Evolutionary conservation across 2,797 vertebrate genomes (phyloP).

Genomic region (Apodemus agrarius): DNA sequence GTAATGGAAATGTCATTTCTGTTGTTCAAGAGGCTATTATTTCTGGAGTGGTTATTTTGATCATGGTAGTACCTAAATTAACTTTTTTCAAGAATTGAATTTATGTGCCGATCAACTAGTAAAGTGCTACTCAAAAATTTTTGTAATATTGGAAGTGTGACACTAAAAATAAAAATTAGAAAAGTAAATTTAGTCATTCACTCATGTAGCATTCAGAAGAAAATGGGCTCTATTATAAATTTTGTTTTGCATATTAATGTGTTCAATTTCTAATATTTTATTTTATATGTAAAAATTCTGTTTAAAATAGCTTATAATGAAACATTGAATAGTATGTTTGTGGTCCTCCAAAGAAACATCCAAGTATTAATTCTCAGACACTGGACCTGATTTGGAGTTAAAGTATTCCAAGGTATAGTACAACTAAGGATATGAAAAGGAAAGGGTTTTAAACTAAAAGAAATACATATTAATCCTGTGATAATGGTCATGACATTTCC

Average conservation of each 20-base stretch:
- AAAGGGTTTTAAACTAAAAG: background rate
- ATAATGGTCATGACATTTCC: background rate
- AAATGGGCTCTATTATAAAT: background rate
- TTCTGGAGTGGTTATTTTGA: constrained; percentile 25
- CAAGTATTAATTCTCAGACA: background rate
- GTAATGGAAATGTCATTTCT: background rate
- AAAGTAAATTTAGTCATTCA: constrained; percentile 38
- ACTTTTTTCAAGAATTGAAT: constrained; percentile 9
- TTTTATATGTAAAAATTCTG: background rate
- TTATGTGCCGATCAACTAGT: background rate
- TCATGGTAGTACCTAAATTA: background rate
- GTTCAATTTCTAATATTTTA: background rate
- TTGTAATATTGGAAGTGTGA: background rate
- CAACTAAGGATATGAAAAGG: background rate
- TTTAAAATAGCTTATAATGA: constrained; percentile 47
- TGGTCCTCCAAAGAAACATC: background rate
- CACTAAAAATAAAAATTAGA: background rate
- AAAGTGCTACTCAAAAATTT: constrained; percentile 28
- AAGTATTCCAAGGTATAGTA: background rate
- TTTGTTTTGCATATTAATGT: background rate
- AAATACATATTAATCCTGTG: background rate
- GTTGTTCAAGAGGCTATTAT: constrained; percentile 3
- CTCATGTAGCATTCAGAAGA: background rate
- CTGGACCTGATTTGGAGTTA: background rate
- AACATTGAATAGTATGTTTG: background rate